Conservation (phyloP, 2,113 vertebrate species). For the Verasper variegatus region DNA sequence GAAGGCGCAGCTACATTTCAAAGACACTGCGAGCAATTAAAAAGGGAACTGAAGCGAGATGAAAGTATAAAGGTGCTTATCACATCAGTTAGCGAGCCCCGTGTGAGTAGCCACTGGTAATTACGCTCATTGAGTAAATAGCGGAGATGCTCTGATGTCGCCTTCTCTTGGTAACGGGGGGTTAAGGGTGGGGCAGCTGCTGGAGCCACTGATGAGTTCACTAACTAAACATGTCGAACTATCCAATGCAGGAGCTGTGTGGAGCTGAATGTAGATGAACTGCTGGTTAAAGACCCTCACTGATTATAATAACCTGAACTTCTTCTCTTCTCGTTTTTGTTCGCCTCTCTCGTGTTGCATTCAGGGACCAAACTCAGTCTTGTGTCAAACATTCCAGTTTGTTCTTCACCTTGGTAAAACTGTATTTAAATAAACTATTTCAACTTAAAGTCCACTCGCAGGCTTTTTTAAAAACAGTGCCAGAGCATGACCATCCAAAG, state of each 20-base stretch:
- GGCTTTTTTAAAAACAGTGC: too few species aligned
- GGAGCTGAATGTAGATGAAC: constrained; percentile 8
- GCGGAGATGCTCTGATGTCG: constrained; percentile 51
- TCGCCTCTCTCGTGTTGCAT: neutral
- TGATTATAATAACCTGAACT: neutral
- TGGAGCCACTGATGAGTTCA: constrained; percentile 35
- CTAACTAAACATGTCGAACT: constrained; percentile 33
- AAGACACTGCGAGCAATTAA: constrained; percentile 91
- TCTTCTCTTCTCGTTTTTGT: neutral
- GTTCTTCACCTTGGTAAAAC: neutral
- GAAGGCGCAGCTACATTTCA: constrained; percentile 88
- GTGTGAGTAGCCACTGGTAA: constrained; percentile 83
- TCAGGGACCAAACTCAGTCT: neutral
- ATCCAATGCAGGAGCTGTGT: constrained; percentile 22
- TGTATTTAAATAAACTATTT: neutral
- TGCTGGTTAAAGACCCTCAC: neutral
- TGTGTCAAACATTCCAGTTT: neutral
- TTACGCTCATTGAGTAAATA: constrained; percentile 82
- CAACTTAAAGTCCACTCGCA: too few species aligned
- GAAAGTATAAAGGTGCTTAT: constrained; percentile 88
- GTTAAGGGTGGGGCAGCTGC: constrained; percentile 41
- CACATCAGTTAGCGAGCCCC: constrained; percentile 82
- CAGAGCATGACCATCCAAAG: neutral
- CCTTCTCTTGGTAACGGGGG: constrained; percentile 49
- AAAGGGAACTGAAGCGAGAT: constrained; percentile 84